Evolutionary conservation across 1,140 invertebrate species (phyloP).

Genomic region (Aphaenogaster rudis): DNA sequence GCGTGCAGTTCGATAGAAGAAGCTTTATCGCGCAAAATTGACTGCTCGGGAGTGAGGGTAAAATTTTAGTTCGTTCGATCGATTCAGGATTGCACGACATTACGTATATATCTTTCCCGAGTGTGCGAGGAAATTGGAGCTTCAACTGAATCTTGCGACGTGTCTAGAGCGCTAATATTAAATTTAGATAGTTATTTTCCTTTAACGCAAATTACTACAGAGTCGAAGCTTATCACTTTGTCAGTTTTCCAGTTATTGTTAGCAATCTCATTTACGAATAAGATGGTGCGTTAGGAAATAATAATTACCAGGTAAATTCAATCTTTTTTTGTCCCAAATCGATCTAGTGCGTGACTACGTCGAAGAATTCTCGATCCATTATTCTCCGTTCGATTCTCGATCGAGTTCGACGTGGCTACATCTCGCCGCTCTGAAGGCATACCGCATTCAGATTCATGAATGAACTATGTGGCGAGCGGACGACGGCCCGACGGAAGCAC

Average conservation of each 20-base stretch:
- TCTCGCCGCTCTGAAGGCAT: conserved; percentile 66
- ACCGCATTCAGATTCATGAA: conserved; percentile 82
- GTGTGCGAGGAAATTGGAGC: conserved; percentile 2
- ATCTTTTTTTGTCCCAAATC: not conserved
- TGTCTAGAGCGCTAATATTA: not conserved
- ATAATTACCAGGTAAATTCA: conserved; percentile 12
- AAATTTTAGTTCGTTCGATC: conserved; percentile 51
- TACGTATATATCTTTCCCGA: not conserved
- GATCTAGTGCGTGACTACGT: conserved; percentile 27
- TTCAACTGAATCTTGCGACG: not conserved
- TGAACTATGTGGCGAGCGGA: conserved; percentile 79
- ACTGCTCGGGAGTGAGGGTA: conserved; percentile 37
- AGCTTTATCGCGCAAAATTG: conserved; percentile 63
- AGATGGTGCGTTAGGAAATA: not conserved
- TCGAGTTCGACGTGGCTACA: conserved; percentile 18
- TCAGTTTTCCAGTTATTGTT: conserved; percentile 8
- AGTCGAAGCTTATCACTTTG: not conserved
- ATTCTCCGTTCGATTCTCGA: conserved; percentile 32
- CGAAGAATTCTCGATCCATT: conserved; percentile 24
- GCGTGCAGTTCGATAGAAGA: conserved; percentile 41
- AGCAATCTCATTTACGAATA: not conserved
- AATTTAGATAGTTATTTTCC: conserved; percentile 5
- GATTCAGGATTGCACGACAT: conserved; percentile 27
- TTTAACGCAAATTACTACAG: not conserved
- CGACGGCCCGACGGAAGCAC: conserved; percentile 75